These are phyloP conservation scores for Diadema setosum DNA, from an alignment of 35 echinoderm and acorn worm species.

Conservation along the genomic window DNA sequence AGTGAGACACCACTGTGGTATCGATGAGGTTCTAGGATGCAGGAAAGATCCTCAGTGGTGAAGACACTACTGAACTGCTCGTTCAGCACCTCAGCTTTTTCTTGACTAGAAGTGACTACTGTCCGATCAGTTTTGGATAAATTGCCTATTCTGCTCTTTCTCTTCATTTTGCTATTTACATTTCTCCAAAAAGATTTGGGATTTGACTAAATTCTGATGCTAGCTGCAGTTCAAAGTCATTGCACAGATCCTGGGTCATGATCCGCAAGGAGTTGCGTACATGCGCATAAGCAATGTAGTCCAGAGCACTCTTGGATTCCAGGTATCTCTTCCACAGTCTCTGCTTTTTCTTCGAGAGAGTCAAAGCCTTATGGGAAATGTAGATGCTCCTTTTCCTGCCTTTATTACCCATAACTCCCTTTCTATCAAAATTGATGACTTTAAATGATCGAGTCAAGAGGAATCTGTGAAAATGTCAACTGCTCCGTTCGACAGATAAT, in stretches of 20 bases:
- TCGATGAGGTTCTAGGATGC: background rate
- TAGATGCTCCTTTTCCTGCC: background rate
- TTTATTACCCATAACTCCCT: background rate
- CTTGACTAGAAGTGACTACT: background rate
- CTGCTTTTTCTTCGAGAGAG: background rate
- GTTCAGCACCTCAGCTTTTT: background rate
- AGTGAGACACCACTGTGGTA: background rate
- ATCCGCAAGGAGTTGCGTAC: background rate
- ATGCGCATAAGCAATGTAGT: background rate
- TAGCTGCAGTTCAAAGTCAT: background rate
- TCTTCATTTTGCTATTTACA: background rate
- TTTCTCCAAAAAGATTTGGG: background rate
- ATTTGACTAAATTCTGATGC: background rate
- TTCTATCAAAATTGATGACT: no score
- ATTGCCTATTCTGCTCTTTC: background rate
- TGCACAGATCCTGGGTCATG: conserved; percentile 3
- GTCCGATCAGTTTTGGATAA: background rate
- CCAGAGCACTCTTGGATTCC: background rate
- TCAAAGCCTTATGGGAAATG: background rate
- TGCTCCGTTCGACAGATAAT: no score
- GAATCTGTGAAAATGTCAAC: no score
- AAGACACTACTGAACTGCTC: background rate
- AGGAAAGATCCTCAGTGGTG: background rate
- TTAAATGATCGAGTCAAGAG: no score
- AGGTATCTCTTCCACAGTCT: background rate